phyloP scores from a whole-genome alignment of 2,888 invertebrate species.

The Callosobruchus maculatus region DNA sequence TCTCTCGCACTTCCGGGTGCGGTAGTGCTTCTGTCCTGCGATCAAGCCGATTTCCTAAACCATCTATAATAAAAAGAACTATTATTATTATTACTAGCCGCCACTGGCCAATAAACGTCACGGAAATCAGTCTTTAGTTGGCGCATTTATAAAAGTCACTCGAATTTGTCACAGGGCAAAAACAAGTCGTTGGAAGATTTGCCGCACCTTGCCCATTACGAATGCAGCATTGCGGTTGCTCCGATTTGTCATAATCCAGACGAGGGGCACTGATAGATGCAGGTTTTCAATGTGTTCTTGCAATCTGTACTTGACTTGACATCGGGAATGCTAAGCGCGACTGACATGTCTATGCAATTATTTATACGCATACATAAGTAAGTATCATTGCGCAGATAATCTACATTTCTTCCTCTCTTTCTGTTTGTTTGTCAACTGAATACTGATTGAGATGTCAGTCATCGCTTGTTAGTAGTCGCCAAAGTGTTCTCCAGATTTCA shows the following conservation, averaged over 20 bases:
- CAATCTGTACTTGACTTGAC: neutral
- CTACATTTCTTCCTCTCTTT: neutral
- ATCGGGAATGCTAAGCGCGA: neutral
- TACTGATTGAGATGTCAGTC: neutral
- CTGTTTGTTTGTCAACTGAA: neutral
- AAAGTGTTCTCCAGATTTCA: neutral
- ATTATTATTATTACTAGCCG: neutral
- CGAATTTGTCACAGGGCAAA: neutral
- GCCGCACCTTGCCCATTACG: neutral
- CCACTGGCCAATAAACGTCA: neutral
- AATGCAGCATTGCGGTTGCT: neutral
- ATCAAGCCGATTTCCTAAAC: no score
- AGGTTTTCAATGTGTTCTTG: neutral
- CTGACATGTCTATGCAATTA: neutral
- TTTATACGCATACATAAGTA: neutral
- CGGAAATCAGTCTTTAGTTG: neutral
- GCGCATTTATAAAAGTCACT: neutral
- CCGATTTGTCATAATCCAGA: neutral
- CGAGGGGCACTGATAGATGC: neutral
- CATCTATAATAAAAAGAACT: no score
- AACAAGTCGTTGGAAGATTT: neutral
- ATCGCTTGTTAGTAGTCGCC: neutral
- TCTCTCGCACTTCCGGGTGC: no score
- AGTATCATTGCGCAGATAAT: neutral
- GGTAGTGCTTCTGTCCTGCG: no score